Evolutionary conservation across 37 sponge, comb jelly and placozoan genomes (phyloP).

Genomic region (Diacarnus erythraeanus): DNA sequence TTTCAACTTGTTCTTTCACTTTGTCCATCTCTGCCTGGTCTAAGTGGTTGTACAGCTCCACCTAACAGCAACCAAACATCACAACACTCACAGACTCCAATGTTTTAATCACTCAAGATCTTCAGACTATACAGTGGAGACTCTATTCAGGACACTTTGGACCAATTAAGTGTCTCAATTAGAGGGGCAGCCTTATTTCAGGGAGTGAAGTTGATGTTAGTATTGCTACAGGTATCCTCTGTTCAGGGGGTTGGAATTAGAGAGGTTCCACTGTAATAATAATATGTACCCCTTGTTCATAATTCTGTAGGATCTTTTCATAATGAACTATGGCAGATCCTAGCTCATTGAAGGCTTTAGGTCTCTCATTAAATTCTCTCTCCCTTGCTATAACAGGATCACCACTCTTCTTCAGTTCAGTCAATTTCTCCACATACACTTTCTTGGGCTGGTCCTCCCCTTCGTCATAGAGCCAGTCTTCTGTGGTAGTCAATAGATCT

Average conservation of each 20-base stretch:
- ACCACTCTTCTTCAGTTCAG: conserved; percentile 76
- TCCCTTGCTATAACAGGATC: conserved; percentile 68
- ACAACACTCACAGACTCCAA: too few species aligned
- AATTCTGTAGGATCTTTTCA: conserved; percentile 82
- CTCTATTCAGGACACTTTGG: too few species aligned
- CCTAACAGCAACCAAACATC: conserved; percentile 32
- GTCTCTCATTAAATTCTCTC: conserved; percentile 63
- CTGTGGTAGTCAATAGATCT: conserved; percentile 58
- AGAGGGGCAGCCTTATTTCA: too few species aligned
- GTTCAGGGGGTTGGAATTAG: too few species aligned
- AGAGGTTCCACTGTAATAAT: too few species aligned
- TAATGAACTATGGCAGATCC: conserved; percentile 73
- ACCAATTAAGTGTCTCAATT: too few species aligned
- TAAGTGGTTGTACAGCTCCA: conserved; percentile 87
- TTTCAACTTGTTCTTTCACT: conserved; percentile 60
- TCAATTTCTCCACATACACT: conserved; percentile 78
- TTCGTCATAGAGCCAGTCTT: conserved; percentile 98
- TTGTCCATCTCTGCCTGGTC: conserved; percentile 82
- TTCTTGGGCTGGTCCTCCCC: conserved; percentile 94
- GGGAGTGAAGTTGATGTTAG: too few species aligned
- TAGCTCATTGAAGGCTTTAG: conserved; percentile 73
- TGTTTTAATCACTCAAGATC: too few species aligned
- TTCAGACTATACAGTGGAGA: too few species aligned
- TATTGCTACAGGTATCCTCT: too few species aligned
- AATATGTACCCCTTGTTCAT: conserved; percentile 63